These are phyloP conservation scores for Recurvirostra avosetta DNA, from an alignment of 2,113 vertebrate species.

Conservation along the genomic window DNA sequence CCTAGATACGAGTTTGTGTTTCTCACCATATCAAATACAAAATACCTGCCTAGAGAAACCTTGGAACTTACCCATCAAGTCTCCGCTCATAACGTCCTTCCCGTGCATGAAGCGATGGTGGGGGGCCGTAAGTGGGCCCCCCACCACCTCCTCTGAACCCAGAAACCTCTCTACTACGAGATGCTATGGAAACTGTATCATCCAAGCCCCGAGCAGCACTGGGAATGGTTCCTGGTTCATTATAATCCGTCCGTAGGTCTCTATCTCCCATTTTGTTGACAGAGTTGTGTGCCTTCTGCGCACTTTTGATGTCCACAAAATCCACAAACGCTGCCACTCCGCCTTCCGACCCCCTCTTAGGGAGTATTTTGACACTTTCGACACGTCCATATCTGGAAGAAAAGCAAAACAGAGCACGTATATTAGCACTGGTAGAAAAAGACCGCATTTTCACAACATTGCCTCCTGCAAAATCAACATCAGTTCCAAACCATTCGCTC, in stretches of 20 bases:
- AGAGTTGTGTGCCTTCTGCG: constrained; percentile 98
- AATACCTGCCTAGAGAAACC: constrained; percentile 89
- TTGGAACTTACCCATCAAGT: constrained; percentile 90
- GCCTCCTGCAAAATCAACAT: not conserved
- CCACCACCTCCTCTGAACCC: constrained; percentile 98
- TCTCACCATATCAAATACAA: constrained; percentile 86
- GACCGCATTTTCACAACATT: not conserved
- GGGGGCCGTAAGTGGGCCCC: constrained; percentile 94
- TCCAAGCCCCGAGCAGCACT: constrained; percentile 97
- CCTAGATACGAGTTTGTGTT: constrained; percentile 85
- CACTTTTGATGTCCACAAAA: constrained; percentile 99
- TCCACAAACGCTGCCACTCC: constrained; percentile 99
- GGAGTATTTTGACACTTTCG: constrained; percentile 98
- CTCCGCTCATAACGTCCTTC: constrained; percentile 99
- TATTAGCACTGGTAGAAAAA: not conserved
- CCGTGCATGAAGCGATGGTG: constrained; percentile 97
- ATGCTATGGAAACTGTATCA: constrained; percentile 97
- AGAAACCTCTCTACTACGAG: constrained; percentile 97
- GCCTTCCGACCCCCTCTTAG: constrained; percentile 96
- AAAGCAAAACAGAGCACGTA: constrained; percentile 47
- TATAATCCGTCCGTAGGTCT: constrained; percentile 99
- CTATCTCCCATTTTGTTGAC: constrained; percentile 99
- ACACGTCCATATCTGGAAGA: constrained; percentile 94
- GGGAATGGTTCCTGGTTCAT: constrained; percentile 98
- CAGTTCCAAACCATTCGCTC: not conserved